Evolutionary conservation across 2,113 vertebrate genomes (phyloP), one percentile per base, ranked within the genome.

Genomic region (Apodemus speciosus): DNA sequence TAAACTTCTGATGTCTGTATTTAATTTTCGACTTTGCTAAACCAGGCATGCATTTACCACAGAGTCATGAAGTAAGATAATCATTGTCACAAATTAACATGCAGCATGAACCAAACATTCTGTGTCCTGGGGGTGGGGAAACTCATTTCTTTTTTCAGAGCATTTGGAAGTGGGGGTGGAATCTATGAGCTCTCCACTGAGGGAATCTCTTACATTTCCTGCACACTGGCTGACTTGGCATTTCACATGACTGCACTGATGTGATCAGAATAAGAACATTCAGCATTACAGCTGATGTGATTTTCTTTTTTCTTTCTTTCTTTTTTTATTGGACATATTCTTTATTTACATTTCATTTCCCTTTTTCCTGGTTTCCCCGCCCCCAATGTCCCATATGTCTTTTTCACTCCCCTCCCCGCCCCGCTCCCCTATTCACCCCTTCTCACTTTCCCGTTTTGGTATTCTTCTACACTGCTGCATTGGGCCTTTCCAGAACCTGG

Each of bases 21-120:
- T 97, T 90, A 96, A 68, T 95, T 97, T 97, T 85, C 58, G 96
- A 9, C 60, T 95, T 96, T 96, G 87, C 88, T 75, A 90, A 88
- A 84, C 68, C 85, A 96, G 95, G 62, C 25, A 35, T 38, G 4
- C 30, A 72, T 79, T 69, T 93, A 73, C 85, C 84, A 23, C 46
- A 96, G 85, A 90, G 30, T 4, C 92, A 76, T 21, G 62, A 93
- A 96, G 46, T 10, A 75, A 58, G 16, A 80, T 92, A 90, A 75
- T 92, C 3, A 11, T 88, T 85, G 23, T 84, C 95, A 64, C 85
- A 0, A 49, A 90, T 91, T 18, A 93, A 71, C 89, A 73, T 11
- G 46, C 4, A 94, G 81, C 40, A 84, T 85, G 43, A 7, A 73
- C 0, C 49, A 85, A 27, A 2, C 7, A 43, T 88, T 94, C 88